These are phyloP conservation scores for Megastigmus dorsalis DNA, from an alignment of 2,888 invertebrate genomes.

Conservation along the genomic window DNA sequence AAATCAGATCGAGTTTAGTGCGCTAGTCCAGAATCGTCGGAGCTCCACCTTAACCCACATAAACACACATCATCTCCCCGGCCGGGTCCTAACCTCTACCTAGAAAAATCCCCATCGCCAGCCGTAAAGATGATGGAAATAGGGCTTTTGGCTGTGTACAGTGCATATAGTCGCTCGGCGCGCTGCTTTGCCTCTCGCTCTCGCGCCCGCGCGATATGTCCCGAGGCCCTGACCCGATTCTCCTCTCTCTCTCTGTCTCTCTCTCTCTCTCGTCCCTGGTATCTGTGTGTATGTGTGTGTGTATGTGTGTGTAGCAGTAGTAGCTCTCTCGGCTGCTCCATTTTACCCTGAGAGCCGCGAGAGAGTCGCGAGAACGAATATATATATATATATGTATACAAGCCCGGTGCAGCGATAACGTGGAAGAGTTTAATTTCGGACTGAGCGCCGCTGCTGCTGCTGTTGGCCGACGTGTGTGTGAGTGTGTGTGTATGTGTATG, in stretches of 20 bases:
- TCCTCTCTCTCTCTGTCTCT: slow-evolving; percentile 2
- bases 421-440: slow-evolving; percentile 30
- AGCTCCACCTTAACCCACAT: no score
- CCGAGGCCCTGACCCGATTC: slow-evolving; percentile 50
- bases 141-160: slow-evolving; percentile 22
- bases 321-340: slow-evolving; percentile 18
- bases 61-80: no score
- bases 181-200: no score
- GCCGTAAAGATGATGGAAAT: slow-evolving; percentile 28
- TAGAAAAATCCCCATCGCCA: background rate
- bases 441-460: background rate
- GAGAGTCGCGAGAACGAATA: background rate
- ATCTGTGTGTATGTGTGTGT: no score
- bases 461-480: no score
- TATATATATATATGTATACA: background rate
- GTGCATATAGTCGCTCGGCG: no score
- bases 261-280: slow-evolving; percentile 9
- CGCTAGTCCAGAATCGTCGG: no score
- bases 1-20: no score
- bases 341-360: slow-evolving; percentile 3
- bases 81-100: slow-evolving; percentile 23
- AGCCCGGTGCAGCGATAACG: slow-evolving; percentile 4
- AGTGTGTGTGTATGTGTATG: no score
- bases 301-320: background rate
- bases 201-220: slow-evolving; percentile 9